Conservation (phyloP, 2,888 invertebrate species). For the Chrysolina haemoptera region DNA sequence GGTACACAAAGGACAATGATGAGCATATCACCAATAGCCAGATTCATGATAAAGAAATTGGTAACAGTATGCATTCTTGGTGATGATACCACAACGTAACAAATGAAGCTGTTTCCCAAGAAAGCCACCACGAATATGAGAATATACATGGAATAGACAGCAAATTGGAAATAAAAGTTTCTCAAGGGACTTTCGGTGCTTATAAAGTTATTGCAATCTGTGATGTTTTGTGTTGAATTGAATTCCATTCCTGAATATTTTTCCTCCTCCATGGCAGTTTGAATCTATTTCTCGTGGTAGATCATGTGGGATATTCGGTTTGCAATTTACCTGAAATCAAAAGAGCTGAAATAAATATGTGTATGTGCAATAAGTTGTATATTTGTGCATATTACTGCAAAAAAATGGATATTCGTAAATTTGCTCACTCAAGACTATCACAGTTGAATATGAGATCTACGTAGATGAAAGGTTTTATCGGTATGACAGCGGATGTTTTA, state of each 20-base stretch:
- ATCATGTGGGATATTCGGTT: too few relatives aligned
- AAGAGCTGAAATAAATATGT: too few relatives aligned
- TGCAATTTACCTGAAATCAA: too few relatives aligned
- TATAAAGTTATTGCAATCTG: constrained; percentile 50
- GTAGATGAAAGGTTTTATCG: too few relatives aligned
- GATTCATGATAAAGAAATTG: constrained; percentile 91
- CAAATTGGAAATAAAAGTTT: constrained; percentile 74
- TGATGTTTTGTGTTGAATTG: constrained; percentile 5
- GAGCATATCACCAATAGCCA: constrained; percentile 91
- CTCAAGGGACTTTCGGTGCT: constrained; percentile 49
- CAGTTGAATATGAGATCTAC: too few relatives aligned
- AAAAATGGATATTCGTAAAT: too few relatives aligned
- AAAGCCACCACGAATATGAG: constrained; percentile 81
- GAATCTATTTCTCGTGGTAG: too few relatives aligned
- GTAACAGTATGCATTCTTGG: constrained; percentile 93
- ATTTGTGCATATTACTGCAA: too few relatives aligned
- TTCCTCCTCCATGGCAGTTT: too few relatives aligned
- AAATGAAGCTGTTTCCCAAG: constrained; percentile 85
- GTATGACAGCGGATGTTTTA: too few relatives aligned
- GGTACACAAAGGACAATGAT: constrained; percentile 94
- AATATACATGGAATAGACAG: constrained; percentile 81
- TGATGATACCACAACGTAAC: constrained; percentile 87
- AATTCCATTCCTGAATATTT: background rate
- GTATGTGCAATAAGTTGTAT: too few relatives aligned
- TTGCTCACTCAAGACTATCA: too few relatives aligned